Base-by-base conservation (phyloP, 2,113 vertebrate species). In the Ptyas mucosa region DNA sequence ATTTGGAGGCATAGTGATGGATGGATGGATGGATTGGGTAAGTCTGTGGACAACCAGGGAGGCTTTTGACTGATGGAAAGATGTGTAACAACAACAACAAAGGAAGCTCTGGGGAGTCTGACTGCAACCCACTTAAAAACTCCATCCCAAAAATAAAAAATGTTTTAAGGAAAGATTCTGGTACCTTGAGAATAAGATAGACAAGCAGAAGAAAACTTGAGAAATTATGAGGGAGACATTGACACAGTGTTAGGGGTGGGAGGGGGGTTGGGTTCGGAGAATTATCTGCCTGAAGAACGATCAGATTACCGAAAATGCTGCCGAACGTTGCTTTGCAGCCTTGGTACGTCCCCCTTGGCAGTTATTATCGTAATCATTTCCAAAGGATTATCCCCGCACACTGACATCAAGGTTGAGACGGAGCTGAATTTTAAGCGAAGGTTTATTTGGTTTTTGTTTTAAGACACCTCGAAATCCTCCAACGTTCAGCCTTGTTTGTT, bases 351-450 rank as follows among this genome's bases (percentile, higher is more conserved):
- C 91, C 54, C 93, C n/a, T 39, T 90, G 20, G 23, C 1, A 89
- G 69, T 53, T 0, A 0, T 95, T 96, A 94, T 94, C 88, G 18
- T 91, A 85, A 93, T 89, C 93, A 95, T 96, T 95, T 94, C 69
- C 86, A 93, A 92, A 95, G 94, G 88, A 90, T 0, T 61, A 88
- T 94, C 94, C 91, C 91, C 29, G 64, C 8, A 23, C 88, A 94
- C 90, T 87, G 75, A 8, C 29, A 85, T 57, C 92, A 55, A 55
- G 93, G n/a, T 89, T 92, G 86, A 94, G 55, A 34, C 61, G 93
- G 92, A 92, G 12, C n/a, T 58, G 92, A 95, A 96, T 96, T 91
- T 95, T 95, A 93, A 96, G 89, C 12, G 95, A 94, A 53, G 91
- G 90, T 88, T 96, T 91, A 24, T 94, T 93, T 96, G 61, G 88